Conservation (phyloP, 2,797 vertebrate genomes). For the Gouania willdenowi region DNA sequence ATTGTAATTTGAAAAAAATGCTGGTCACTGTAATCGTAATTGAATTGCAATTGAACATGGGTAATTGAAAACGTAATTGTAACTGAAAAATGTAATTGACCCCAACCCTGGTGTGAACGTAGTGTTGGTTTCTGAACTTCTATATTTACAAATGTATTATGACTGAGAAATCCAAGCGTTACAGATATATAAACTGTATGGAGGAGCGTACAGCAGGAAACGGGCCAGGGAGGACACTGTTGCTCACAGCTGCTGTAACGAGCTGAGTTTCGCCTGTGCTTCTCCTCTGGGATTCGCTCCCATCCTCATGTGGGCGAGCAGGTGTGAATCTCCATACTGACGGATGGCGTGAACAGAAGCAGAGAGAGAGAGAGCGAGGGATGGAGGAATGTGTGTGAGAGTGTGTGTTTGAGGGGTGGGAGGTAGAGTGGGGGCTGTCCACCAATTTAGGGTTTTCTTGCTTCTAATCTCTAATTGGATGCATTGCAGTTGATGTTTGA, state of each 20-base stretch:
- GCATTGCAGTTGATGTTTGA: constrained; percentile 6
- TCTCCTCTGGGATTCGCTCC: constrained; percentile 12
- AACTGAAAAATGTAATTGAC: too few relatives aligned
- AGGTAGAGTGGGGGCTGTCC: constrained; percentile 12
- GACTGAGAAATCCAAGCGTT: too few relatives aligned
- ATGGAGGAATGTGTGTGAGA: too few relatives aligned
- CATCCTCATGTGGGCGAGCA: constrained; percentile 21
- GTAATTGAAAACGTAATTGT: too few relatives aligned
- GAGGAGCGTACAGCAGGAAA: neutral
- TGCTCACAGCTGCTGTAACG: constrained; percentile 17
- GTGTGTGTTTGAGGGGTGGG: neutral
- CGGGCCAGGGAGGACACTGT: neutral
- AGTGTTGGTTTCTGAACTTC: too few relatives aligned
- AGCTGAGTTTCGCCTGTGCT: neutral
- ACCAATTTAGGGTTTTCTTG: constrained; percentile 48
- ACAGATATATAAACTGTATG: neutral
- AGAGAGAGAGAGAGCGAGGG: neutral
- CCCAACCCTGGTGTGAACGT: too few relatives aligned
- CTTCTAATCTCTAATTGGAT: constrained; percentile 37
- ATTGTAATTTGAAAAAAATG: too few relatives aligned
- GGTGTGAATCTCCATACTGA: constrained; percentile 27
- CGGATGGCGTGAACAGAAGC: constrained; percentile 1
- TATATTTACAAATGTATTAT: too few relatives aligned
- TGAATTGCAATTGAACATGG: too few relatives aligned
- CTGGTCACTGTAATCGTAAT: too few relatives aligned